phyloP scores from a whole-genome alignment of 2,113 vertebrate genomes.

The Leucoraja erinaceus region DNA sequence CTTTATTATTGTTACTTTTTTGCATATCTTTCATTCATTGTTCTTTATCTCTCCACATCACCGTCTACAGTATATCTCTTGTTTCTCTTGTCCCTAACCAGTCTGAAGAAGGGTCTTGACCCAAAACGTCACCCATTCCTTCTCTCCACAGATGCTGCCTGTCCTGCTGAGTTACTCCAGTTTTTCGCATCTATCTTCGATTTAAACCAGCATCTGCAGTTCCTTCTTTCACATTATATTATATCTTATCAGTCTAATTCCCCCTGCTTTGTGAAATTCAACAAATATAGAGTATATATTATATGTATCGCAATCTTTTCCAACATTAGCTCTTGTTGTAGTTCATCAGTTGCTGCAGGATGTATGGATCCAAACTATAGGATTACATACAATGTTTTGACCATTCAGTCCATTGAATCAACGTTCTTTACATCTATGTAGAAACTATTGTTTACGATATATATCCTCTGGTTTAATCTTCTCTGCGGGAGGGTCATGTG shows the following conservation, averaged over 20 bases:
- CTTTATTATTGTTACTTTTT: too few relatives aligned
- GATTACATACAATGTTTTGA: not conserved
- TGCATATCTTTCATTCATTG: too few relatives aligned
- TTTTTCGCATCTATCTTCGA: too few relatives aligned
- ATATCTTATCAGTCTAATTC: not conserved
- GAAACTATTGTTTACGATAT: not conserved
- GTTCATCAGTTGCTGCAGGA: not conserved
- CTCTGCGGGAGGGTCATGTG: not conserved
- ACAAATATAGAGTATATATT: not conserved
- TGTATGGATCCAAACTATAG: not conserved
- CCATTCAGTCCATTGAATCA: not conserved
- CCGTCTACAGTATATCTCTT: too few relatives aligned
- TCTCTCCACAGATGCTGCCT: too few relatives aligned
- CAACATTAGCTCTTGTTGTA: not conserved
- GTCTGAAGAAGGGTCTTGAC: too few relatives aligned
- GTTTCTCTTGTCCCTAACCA: too few relatives aligned
- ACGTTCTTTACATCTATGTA: not conserved
- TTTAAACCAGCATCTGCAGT: too few relatives aligned
- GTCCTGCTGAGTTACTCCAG: too few relatives aligned
- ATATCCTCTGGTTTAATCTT: not conserved
- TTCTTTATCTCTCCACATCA: too few relatives aligned
- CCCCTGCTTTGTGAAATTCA: not conserved
- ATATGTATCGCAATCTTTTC: not conserved
- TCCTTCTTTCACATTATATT: not conserved
- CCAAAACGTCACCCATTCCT: too few relatives aligned